Conservation (phyloP, 2,888 invertebrate genomes). For the Hemaris fuciformis region DNA sequence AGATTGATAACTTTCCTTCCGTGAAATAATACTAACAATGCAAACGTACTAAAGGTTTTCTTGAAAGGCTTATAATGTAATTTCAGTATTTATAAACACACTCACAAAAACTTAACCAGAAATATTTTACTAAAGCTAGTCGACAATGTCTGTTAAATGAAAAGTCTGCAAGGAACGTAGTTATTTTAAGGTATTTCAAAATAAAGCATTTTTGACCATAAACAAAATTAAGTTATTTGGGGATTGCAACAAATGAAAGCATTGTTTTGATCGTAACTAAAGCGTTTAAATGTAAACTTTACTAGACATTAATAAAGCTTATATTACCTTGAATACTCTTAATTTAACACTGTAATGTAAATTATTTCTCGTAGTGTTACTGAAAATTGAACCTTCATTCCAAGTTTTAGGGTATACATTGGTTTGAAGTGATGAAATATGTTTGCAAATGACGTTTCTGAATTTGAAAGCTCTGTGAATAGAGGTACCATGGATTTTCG, state of each 20-base stretch:
- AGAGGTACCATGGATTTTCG: neutral
- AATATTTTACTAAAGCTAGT: too few species aligned
- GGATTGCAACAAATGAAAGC: neutral
- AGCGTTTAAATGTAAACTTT: neutral
- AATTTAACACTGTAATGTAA: neutral
- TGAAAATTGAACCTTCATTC: neutral
- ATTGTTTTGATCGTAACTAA: neutral
- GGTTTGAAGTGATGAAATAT: neutral
- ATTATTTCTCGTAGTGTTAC: neutral
- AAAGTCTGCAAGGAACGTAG: too few species aligned
- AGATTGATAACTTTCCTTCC: too few species aligned
- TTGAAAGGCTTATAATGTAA: too few species aligned
- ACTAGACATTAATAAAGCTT: neutral
- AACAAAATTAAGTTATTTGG: neutral
- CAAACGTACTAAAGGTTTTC: too few species aligned
- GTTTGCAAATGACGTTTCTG: neutral
- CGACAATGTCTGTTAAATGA: too few species aligned
- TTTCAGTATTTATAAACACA: too few species aligned
- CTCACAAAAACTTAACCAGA: too few species aligned
- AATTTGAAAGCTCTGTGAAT: neutral
- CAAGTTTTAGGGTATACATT: neutral
- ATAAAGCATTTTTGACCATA: neutral
- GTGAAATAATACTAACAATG: too few species aligned
- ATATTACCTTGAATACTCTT: neutral
- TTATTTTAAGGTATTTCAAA: neutral